Percentiles rank a stretch among this genome's conserved stretches.
Conservation (phyloP, 2,888 invertebrate genomes). For the Bruchidius siliquastri region DNA sequence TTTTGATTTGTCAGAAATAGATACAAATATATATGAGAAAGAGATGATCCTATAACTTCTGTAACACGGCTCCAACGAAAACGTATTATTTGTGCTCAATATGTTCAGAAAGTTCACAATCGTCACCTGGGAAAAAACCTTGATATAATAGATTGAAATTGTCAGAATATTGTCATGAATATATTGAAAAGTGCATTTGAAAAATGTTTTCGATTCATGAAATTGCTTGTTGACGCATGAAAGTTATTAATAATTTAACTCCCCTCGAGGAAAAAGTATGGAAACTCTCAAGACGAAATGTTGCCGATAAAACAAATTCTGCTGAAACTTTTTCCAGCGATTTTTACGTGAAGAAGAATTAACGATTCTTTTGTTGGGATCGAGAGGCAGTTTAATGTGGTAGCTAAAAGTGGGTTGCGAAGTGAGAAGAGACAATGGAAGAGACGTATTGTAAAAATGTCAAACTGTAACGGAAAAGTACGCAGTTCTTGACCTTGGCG, state of each 20-base stretch:
- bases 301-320: background rate
- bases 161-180: too few species aligned
- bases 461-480: background rate
- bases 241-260: background rate
- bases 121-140: too few species aligned
- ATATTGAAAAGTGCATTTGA: too few species aligned
- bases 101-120: too few species aligned
- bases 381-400: background rate
- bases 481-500: too few species aligned
- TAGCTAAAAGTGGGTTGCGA: background rate
- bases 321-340: background rate
- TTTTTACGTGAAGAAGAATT: background rate
- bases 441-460: background rate
- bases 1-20: too few species aligned
- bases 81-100: too few species aligned
- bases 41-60: too few species aligned
- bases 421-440: background rate
- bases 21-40: too few species aligned
- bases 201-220: too few species aligned
- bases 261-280: background rate
- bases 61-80: too few species aligned
- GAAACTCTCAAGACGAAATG: background rate
- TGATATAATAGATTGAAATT: too few species aligned
- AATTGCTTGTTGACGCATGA: background rate
- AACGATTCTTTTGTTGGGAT: background rate